A percentile compares a stretch with the other conserved stretches of the same genome.
These are phyloP conservation scores for Pelosia muscerda DNA, from an alignment of 2,888 invertebrate genomes.

Conservation along the genomic window DNA sequence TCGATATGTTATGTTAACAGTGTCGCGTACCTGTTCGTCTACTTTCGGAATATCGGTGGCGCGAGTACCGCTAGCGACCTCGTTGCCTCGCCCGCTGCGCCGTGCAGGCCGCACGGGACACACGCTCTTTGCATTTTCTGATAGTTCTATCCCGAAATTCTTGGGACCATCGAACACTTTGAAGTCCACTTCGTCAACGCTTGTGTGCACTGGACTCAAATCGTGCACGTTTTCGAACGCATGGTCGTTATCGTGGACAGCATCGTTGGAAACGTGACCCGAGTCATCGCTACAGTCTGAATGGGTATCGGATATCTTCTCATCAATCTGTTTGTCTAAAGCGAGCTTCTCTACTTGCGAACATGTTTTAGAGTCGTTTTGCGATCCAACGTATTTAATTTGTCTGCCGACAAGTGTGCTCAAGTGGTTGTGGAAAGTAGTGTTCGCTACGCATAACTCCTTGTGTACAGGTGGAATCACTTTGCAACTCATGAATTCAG, in stretches of 20 bases:
- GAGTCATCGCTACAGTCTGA: slow-evolving; percentile 93
- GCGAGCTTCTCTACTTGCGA: slow-evolving; percentile 73
- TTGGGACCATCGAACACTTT: slow-evolving; percentile 75
- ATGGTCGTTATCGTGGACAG: slow-evolving; percentile 90
- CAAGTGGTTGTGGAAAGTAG: slow-evolving; percentile 82
- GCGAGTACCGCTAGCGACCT: slow-evolving; percentile 86
- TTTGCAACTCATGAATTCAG: slow-evolving; percentile 81
- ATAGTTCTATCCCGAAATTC: slow-evolving; percentile 75
- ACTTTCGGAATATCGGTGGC: slow-evolving; percentile 83
- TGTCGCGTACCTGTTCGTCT: slow-evolving; percentile 86
- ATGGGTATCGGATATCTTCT: slow-evolving; percentile 87
- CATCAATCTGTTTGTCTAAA: slow-evolving; percentile 76
- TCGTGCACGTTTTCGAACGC: slow-evolving; percentile 74
- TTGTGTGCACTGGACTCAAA: slow-evolving; percentile 61
- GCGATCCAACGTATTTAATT: slow-evolving; percentile 78
- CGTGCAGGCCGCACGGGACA: slow-evolving; percentile 82
- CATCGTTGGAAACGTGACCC: slow-evolving; percentile 93
- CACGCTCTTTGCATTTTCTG: slow-evolving; percentile 76
- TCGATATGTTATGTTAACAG: slow-evolving; percentile 84
- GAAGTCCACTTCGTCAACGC: slow-evolving; percentile 76
- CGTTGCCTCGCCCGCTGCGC: slow-evolving; percentile 79
- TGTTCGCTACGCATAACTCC: slow-evolving; percentile 81
- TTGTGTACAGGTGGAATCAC: slow-evolving; percentile 82
- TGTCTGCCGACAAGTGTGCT: slow-evolving; percentile 85
- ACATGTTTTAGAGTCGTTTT: slow-evolving; percentile 76